These are phyloP conservation scores for Neoaliturus tenellus DNA, from an alignment of 2,888 invertebrate species.

Conservation along the genomic window DNA sequence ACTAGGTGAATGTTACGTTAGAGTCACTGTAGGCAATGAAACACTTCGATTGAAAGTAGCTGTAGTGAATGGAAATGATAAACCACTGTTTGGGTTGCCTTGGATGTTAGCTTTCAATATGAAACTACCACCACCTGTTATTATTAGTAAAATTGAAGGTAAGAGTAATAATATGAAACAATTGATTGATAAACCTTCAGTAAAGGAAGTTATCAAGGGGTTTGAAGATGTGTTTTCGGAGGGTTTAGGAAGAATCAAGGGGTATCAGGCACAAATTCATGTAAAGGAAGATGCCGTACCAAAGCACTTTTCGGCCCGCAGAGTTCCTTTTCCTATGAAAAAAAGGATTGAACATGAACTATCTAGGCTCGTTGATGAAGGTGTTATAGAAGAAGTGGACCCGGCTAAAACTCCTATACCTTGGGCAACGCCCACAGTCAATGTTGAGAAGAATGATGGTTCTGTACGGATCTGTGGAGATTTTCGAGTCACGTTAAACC, in stretches of 20 bases:
- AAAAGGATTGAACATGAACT: neutral
- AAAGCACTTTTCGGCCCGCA: neutral
- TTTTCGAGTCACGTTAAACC: slow-evolving; percentile 13
- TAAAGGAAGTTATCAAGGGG: neutral
- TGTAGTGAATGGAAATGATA: no score
- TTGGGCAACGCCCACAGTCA: slow-evolving; percentile 3
- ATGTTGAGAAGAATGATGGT: neutral
- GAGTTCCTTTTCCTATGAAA: neutral
- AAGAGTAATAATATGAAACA: neutral
- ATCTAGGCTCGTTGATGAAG: neutral
- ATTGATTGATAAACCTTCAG: neutral
- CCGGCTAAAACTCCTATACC: neutral
- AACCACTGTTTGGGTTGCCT: neutral
- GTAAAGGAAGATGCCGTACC: neutral
- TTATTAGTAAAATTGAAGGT: neutral
- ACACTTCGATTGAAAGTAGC: no score
- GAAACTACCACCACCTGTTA: neutral
- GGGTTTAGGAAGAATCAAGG: neutral
- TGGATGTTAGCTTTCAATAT: neutral
- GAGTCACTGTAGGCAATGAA: no score
- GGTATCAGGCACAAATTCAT: neutral
- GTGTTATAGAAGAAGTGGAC: slow-evolving; percentile 8
- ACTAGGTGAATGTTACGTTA: no score
- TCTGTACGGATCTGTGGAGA: slow-evolving; percentile 2
- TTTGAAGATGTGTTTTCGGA: neutral